Evolutionary conservation across 2,113 vertebrate species (phyloP).

Genomic region (Serilophus lunatus): DNA sequence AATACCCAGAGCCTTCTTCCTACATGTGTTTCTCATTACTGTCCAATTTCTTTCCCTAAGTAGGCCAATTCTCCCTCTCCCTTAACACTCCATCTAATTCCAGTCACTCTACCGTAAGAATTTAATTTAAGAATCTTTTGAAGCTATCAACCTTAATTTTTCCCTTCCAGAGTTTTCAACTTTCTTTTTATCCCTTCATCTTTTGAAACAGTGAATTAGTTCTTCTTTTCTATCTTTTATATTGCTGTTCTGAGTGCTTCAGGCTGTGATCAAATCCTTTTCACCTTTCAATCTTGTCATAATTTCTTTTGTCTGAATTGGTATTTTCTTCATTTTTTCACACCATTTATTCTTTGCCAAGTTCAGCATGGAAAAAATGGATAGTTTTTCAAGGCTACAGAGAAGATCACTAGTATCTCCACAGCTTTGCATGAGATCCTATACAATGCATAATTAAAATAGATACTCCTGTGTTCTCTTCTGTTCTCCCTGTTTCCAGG

Average conservation of each 20-base stretch:
- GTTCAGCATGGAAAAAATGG: not conserved
- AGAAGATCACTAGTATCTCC: not conserved
- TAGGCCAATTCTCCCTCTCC: not conserved
- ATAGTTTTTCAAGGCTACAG: not conserved
- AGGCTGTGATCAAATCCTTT: not conserved
- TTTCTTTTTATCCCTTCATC: constrained; percentile 8
- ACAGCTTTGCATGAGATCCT: not conserved
- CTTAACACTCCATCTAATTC: not conserved
- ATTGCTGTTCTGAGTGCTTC: not conserved
- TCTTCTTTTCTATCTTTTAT: not conserved
- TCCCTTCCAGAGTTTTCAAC: not conserved
- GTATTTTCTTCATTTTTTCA: not conserved
- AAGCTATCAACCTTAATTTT: not conserved
- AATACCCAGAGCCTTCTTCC: not conserved
- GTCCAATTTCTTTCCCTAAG: not conserved
- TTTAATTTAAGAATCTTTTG: constrained; percentile 1
- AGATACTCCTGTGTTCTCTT: not conserved
- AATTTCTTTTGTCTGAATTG: not conserved
- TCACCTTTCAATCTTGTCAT: not conserved
- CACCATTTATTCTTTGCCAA: not conserved
- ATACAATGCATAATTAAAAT: not conserved
- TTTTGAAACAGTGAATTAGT: not conserved
- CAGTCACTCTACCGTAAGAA: not conserved
- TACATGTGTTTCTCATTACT: not conserved
- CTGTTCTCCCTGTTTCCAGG: not conserved